Evolutionary conservation across 1,140 invertebrate species (phyloP).

Genomic region (Eumeta japonica): DNA sequence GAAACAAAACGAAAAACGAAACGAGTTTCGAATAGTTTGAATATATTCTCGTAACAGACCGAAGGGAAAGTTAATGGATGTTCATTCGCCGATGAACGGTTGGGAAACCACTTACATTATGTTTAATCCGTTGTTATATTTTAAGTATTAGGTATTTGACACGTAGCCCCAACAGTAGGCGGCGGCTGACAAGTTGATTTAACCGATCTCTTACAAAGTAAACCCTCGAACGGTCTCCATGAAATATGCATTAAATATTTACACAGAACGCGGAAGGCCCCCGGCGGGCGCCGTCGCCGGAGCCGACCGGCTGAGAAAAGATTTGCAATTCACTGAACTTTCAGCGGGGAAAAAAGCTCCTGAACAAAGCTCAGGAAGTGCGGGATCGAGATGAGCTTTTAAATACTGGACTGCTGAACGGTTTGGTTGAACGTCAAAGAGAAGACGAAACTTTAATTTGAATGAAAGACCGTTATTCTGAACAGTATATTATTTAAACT

Average conservation of each 20-base stretch:
- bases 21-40: conserved; percentile 3
- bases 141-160: too few species aligned
- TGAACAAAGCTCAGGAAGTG: conserved; percentile 30
- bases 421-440: too few species aligned
- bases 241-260: conserved; percentile 56
- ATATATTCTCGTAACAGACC: conserved; percentile 5
- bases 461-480: too few species aligned
- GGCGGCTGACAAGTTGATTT: conserved; percentile 26
- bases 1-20: conserved; percentile 1
- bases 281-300: conserved; percentile 32
- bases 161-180: conserved; percentile 5
- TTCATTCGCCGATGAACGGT: too few species aligned
- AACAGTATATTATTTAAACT: too few species aligned
- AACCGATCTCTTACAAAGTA: conserved; percentile 43
- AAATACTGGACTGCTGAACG: conserved; percentile 36
- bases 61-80: too few species aligned
- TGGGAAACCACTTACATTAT: too few species aligned
- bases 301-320: conserved; percentile 39
- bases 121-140: too few species aligned
- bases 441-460: too few species aligned
- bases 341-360: conserved; percentile 40
- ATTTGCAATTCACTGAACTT: conserved; percentile 53
- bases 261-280: too few species aligned
- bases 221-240: conserved; percentile 37
- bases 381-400: conserved; percentile 32